phyloP scores from a whole-genome alignment of 2,797 vertebrate species.

The Amniataba percoides region DNA sequence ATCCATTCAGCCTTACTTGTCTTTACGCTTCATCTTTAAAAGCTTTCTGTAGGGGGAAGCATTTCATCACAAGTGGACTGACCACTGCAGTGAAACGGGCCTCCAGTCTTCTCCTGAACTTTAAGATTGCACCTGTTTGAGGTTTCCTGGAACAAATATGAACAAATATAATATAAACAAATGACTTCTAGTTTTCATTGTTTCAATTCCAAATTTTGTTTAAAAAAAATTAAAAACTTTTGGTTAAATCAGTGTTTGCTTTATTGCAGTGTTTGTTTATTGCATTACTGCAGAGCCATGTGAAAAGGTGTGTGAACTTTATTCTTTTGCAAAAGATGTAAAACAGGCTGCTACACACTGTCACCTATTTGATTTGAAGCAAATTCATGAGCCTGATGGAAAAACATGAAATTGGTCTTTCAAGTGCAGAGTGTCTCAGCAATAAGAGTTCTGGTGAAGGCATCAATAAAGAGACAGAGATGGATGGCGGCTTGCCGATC shows the following conservation, averaged over 20 bases:
- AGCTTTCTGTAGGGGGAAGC: conserved; percentile 64
- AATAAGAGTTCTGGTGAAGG: conserved; percentile 5
- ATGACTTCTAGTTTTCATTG: too few species aligned
- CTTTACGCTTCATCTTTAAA: neutral
- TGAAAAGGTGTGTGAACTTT: too few species aligned
- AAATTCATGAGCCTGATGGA: neutral
- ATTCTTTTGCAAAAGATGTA: neutral
- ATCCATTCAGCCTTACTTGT: neutral
- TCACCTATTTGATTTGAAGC: neutral
- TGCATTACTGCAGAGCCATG: too few species aligned
- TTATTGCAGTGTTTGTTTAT: too few species aligned
- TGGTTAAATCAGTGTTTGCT: neutral
- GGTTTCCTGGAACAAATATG: neutral
- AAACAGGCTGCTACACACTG: neutral
- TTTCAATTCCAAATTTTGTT: too few species aligned
- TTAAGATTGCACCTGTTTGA: neutral
- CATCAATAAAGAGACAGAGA: conserved; percentile 36
- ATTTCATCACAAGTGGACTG: conserved; percentile 52
- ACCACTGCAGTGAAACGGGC: neutral
- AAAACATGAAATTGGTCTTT: neutral
- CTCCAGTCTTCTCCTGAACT: neutral
- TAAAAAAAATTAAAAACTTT: too few species aligned
- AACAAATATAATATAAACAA: too few species aligned
- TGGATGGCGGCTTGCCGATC: conserved; percentile 35
- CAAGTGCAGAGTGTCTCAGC: neutral